phyloP scores from a whole-genome alignment of 2,797 vertebrate species.

The Dermochelys coriacea region DNA sequence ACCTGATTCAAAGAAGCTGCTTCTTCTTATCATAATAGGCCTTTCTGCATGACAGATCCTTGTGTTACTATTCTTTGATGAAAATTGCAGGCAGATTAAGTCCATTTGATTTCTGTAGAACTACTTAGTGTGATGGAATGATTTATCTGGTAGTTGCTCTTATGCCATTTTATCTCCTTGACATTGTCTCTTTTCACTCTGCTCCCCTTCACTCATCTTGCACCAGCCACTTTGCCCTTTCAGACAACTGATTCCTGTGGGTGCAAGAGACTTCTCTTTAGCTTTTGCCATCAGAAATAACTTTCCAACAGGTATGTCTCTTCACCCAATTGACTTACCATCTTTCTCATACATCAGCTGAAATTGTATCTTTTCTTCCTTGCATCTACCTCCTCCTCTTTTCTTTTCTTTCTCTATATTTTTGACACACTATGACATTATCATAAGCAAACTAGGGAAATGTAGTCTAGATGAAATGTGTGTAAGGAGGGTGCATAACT shows the following conservation, averaged over 20 bases:
- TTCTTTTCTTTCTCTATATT: fast-evolving
- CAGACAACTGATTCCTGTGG: not conserved
- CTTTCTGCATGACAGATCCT: not conserved
- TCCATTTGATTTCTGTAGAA: not conserved
- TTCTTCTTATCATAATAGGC: not conserved
- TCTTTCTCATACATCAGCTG: not conserved
- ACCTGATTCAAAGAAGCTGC: not conserved
- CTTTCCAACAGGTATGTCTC: not conserved
- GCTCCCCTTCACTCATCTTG: too few species aligned
- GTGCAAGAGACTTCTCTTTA: not conserved
- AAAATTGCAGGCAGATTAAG: not conserved
- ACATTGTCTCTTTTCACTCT: not conserved
- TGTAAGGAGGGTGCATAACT: not conserved
- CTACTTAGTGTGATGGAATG: not conserved
- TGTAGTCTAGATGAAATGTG: not conserved
- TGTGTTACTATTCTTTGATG: not conserved
- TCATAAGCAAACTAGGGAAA: not conserved
- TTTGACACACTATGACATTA: not conserved
- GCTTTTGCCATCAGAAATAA: not conserved
- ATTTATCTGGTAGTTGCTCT: not conserved
- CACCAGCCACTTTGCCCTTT: not conserved
- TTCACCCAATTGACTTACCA: not conserved
- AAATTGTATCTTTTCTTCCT: not conserved
- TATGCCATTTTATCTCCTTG: not conserved
- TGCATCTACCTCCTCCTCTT: not conserved